Conservation (phyloP, 2,797 vertebrate species). For the Momotus momota region DNA sequence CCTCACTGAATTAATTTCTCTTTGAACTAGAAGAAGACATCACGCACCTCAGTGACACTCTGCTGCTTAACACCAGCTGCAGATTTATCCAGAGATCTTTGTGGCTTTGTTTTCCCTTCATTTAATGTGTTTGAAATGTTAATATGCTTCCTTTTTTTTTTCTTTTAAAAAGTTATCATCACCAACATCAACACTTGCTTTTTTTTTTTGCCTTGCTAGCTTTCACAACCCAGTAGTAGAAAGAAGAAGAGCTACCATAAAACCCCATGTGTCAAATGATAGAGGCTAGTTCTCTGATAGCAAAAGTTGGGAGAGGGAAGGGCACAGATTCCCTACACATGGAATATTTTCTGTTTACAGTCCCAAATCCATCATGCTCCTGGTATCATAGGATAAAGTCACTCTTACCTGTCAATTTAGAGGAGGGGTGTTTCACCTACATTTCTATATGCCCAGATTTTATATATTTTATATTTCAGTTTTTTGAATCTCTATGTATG, state of each 20-base stretch:
- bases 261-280: background rate
- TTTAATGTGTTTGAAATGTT: constrained; percentile 60
- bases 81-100: constrained; percentile 31
- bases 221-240: background rate
- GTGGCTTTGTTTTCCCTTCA: constrained; percentile 16
- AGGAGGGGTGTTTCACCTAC: background rate
- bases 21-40: constrained; percentile 9
- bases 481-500: background rate
- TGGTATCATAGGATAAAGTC: background rate
- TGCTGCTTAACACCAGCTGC: background rate
- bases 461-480: background rate
- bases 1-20: constrained; percentile 51
- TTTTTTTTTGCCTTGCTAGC: background rate
- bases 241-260: background rate
- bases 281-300: background rate
- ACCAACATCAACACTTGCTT: background rate
- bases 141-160: background rate
- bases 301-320: background rate
- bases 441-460: background rate
- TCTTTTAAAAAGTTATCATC: background rate
- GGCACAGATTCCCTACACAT: background rate
- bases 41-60: background rate
- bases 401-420: background rate
- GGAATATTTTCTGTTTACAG: background rate
- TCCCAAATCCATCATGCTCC: background rate